Evolutionary conservation across 2,888 invertebrate species (phyloP), one percentile per base, ranked within the genome.

Genomic region (Micropterix aruncella): DNA sequence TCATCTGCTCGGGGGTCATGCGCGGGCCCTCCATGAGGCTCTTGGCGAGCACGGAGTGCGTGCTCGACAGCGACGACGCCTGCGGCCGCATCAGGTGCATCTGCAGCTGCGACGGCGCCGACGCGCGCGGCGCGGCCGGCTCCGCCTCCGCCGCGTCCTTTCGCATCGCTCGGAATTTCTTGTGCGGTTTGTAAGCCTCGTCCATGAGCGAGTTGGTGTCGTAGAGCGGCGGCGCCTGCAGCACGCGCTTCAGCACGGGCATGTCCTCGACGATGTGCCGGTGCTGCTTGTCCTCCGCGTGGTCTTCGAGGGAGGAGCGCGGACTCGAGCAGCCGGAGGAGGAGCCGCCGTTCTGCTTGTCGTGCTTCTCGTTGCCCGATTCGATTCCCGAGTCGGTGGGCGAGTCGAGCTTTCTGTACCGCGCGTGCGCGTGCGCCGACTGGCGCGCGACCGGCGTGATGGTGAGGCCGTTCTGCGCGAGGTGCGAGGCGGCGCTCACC

Each of bases 321-420:
- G 89, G 91, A 62, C 86, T 88, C 51, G 89, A 90, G 66, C 91
- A 92, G 2, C 87, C 80, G 12, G 83, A 83, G 16, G 89, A 69
- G 55, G 79, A 74, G 53, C 80, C 73, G 54, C 80, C 72, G 56
- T 79, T 70, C 60, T 72, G 71, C 56, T 83, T 78, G 60, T 89
- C 89, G 48, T 85, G 77, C 57, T 88, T 88, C 61, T 92, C 91
- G 48, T 90, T 90, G 36, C 92, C 92, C 5, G 89, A 88, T 61
- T 93, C 93, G 58, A 93, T 92, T 41, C 92, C 93, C 43, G 92
- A 92, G 63, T 93, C 93, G 50, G 87, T 90, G 18, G 92, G 92
- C 9, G 90, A 91, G 57, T 92, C 92, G 44, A 91, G 70, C 60
- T 91, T 90, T 52, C 90, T 79, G 62, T 84, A 86, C 45, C 86